Conservation (phyloP, 2,888 invertebrate species). For the Acleris literana region DNA sequence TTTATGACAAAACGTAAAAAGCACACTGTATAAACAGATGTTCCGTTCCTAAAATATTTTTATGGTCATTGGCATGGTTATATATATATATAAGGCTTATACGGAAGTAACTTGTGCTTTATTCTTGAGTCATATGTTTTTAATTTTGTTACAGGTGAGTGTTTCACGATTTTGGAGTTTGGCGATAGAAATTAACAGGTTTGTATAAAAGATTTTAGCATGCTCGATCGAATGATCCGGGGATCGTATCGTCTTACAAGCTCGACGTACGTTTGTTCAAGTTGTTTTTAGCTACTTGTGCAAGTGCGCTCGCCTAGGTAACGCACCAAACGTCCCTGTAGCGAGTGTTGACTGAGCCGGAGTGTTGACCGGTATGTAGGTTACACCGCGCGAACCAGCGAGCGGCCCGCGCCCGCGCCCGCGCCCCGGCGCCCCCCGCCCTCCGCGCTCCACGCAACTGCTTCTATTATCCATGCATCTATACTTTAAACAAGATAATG, state of each 20-base stretch:
- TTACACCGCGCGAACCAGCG: slow-evolving; percentile 77
- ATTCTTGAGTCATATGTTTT: slow-evolving; percentile 43
- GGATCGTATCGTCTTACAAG: neutral
- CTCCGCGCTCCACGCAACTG: slow-evolving; percentile 63
- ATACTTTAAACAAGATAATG: slow-evolving; percentile 72
- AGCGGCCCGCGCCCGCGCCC: slow-evolving; percentile 48
- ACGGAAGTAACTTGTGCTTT: slow-evolving; percentile 48
- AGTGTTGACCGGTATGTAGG: slow-evolving; percentile 84
- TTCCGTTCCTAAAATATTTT: slow-evolving; percentile 50
- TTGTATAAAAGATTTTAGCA: slow-evolving; percentile 37
- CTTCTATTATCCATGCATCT: slow-evolving; percentile 74
- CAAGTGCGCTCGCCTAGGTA: slow-evolving; percentile 64
- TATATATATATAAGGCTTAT: slow-evolving; percentile 46
- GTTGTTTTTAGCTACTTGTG: slow-evolving; percentile 44
- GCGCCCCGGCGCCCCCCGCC: slow-evolving; percentile 46
- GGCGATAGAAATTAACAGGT: slow-evolving; percentile 38
- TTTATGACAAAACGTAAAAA: slow-evolving; percentile 47
- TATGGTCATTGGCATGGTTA: slow-evolving; percentile 55
- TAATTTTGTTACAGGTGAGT: slow-evolving; percentile 75
- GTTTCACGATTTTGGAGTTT: slow-evolving; percentile 36
- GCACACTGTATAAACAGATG: slow-evolving; percentile 62
- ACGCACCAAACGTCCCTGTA: slow-evolving; percentile 81
- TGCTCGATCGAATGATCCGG: neutral
- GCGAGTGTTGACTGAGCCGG: slow-evolving; percentile 84
- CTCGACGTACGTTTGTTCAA: neutral